phyloP scores from a whole-genome alignment of 2,797 vertebrate species.

The Pseudocheirus occidentalis region DNA sequence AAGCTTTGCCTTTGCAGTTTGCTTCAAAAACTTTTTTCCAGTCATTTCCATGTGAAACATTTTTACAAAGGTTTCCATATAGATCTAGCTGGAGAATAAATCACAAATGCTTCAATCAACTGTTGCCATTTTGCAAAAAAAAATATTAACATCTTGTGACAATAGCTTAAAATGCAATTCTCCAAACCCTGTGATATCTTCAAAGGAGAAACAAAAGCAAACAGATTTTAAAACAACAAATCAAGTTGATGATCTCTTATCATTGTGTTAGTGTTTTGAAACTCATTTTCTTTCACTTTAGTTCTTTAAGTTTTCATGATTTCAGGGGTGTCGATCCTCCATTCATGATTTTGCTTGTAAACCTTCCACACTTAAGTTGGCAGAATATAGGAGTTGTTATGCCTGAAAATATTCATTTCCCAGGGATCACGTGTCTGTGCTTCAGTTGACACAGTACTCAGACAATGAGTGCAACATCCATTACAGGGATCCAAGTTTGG shows the following conservation, averaged over 20 bases:
- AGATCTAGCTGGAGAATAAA: conserved; percentile 40
- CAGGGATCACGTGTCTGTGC: background rate
- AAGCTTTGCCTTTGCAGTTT: conserved; percentile 38
- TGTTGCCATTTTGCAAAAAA: conserved; percentile 53
- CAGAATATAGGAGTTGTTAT: background rate
- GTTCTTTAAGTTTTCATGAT: background rate
- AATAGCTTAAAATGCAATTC: conserved; percentile 9
- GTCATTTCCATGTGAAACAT: conserved; percentile 13
- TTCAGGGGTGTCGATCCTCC: background rate
- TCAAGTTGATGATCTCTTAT: background rate
- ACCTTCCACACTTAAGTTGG: background rate
- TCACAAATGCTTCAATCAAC: conserved; percentile 51
- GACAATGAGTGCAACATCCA: background rate
- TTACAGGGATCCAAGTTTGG: background rate
- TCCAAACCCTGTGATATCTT: conserved; percentile 31
- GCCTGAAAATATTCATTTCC: background rate
- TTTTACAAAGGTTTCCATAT: conserved; percentile 16
- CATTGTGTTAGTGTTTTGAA: background rate
- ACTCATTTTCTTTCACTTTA: background rate
- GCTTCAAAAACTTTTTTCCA: conserved; percentile 41
- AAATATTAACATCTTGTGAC: background rate
- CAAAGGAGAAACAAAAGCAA: background rate
- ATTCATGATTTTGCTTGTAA: background rate
- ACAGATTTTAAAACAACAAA: background rate
- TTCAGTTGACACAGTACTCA: background rate